A percentile compares a stretch with the other conserved stretches of the same genome.
These are phyloP conservation scores for Gobio occitaniae DNA, from an alignment of 2,797 vertebrate genomes.

Conservation along the genomic window DNA sequence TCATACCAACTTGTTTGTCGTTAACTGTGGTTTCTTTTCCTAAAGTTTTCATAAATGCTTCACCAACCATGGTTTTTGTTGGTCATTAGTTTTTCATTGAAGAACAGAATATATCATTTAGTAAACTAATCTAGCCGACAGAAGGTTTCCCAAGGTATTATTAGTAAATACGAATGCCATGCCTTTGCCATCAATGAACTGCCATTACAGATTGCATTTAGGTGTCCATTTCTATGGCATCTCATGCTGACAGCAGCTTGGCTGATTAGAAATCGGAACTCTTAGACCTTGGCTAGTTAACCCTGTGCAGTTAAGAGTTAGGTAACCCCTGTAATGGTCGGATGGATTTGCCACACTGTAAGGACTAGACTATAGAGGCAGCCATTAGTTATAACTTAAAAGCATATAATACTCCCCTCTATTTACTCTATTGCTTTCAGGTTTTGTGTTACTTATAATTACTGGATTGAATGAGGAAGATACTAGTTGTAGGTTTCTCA, in stretches of 20 bases:
- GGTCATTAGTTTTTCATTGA: not conserved
- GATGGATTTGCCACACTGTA: not conserved
- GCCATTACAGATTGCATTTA: not conserved
- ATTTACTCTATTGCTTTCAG: not conserved
- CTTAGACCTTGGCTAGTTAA: constrained; percentile 2
- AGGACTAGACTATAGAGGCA: not conserved
- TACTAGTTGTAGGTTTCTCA: not conserved
- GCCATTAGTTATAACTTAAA: not conserved
- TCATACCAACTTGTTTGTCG: not conserved
- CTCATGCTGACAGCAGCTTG: constrained; percentile 30
- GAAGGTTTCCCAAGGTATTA: not conserved
- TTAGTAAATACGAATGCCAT: not conserved
- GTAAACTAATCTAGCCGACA: not conserved
- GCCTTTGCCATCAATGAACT: not conserved
- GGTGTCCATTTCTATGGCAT: constrained; percentile 18
- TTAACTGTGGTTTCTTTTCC: not conserved
- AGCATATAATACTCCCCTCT: not conserved
- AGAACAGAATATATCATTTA: not conserved
- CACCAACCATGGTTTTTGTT: not conserved
- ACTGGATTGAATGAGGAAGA: too few species aligned
- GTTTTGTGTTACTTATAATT: not conserved
- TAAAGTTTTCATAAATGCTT: not conserved
- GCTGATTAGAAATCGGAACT: constrained; percentile 27
- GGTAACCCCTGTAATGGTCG: not conserved
- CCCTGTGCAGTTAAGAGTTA: constrained; percentile 21